These are phyloP conservation scores for Melanotaenia boesemani DNA, from an alignment of 2,797 vertebrate species.

Conservation along the genomic window DNA sequence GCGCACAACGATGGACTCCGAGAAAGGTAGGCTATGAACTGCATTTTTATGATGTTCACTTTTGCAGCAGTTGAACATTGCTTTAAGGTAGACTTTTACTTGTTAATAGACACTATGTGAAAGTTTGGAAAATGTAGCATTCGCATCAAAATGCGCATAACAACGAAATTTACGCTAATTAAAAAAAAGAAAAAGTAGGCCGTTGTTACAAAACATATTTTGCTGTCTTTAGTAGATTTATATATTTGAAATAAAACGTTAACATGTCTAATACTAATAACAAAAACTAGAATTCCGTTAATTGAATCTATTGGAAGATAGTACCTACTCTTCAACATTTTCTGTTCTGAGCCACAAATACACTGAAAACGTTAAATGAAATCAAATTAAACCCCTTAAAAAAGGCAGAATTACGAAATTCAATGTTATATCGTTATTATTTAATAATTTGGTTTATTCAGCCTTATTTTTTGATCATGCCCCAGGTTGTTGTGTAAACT, in stretches of 20 bases:
- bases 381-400: not conserved
- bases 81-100: not conserved
- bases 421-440: not conserved
- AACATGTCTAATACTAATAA: not conserved
- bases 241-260: not conserved
- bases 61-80: not conserved
- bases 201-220: not conserved
- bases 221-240: not conserved
- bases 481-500: not conserved
- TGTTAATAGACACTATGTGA: not conserved
- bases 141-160: not conserved
- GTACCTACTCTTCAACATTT: not conserved
- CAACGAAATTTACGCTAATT: not conserved
- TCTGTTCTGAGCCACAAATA: not conserved
- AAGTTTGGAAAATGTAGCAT: not conserved
- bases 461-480: not conserved
- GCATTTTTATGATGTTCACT: not conserved
- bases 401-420: not conserved
- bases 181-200: not conserved
- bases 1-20: slow-evolving; percentile 52
- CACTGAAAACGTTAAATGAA: not conserved
- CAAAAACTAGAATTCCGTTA: not conserved
- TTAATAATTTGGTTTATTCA: not conserved
- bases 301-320: not conserved
- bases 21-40: slow-evolving; percentile 60